These are phyloP conservation scores for Sorex araneus DNA, from an alignment of 2,113 vertebrate genomes.

Conservation along the genomic window DNA sequence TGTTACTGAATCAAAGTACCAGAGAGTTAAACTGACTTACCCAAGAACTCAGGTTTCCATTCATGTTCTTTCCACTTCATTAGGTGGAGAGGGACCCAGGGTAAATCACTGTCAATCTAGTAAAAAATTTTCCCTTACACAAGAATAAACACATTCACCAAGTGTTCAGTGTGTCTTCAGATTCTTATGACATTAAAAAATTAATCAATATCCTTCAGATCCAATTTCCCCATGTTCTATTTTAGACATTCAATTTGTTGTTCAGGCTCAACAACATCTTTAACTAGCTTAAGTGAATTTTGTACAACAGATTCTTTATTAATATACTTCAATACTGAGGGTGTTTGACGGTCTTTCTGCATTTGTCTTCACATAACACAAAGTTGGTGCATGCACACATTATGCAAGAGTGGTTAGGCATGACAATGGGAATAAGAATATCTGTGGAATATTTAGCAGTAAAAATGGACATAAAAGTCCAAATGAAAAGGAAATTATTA, in stretches of 20 bases:
- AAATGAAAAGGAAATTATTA: constrained; percentile 43
- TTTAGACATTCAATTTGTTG: constrained; percentile 27
- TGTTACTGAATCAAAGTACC: background rate
- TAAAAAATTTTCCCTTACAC: background rate
- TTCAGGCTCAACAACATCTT: background rate
- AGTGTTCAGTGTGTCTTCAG: background rate
- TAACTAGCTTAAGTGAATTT: background rate
- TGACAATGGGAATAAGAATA: background rate
- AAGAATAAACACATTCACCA: constrained; percentile 2
- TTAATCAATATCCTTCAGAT: constrained; percentile 21
- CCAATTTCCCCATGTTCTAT: constrained; percentile 1
- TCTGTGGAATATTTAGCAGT: background rate
- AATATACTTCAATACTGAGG: background rate
- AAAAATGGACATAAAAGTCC: constrained; percentile 18
- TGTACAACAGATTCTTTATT: background rate
- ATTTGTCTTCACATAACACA: constrained; percentile 36
- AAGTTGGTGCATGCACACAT: background rate
- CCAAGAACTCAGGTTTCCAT: constrained; percentile 1
- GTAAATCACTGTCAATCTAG: background rate
- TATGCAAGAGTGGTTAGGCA: background rate
- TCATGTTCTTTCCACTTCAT: background rate
- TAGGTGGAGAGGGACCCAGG: background rate
- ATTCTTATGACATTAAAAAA: constrained; percentile 21
- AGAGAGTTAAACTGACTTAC: constrained; percentile 15
- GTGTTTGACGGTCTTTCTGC: background rate